phyloP scores from a whole-genome alignment of 2,888 invertebrate species.

The Cheilosia soror region DNA sequence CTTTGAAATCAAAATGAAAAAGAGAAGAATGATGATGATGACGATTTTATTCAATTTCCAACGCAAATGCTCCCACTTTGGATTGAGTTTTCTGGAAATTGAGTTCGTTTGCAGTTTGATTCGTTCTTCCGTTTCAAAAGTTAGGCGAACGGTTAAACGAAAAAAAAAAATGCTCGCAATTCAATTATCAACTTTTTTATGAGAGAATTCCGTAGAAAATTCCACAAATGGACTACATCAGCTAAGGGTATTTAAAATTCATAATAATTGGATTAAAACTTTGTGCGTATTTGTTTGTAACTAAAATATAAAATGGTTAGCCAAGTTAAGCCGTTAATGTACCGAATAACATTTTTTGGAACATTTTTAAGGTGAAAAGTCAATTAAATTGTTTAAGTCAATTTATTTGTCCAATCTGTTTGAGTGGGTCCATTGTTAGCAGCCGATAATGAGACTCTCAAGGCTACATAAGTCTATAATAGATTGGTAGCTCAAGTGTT shows the following conservation, averaged over 20 bases:
- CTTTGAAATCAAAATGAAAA: conserved; percentile 14
- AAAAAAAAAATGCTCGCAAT: conserved; percentile 7
- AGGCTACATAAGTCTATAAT: background rate
- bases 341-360: background rate
- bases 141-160: background rate
- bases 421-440: background rate
- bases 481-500: background rate
- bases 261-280: conserved; percentile 12
- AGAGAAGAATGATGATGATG: conserved; percentile 2
- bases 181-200: conserved; percentile 36
- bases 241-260: conserved; percentile 16
- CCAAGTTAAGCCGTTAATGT: background rate
- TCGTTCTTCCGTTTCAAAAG: conserved; percentile 39
- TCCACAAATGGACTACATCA: background rate
- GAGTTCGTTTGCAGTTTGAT: conserved; percentile 36
- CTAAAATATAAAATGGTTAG: background rate
- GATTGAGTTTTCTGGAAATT: conserved; percentile 37
- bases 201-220: conserved; percentile 11
- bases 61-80: conserved; percentile 10
- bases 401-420: conserved; percentile 13
- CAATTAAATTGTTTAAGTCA: conserved; percentile 6
- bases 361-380: conserved; percentile 9
- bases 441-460: background rate
- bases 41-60: conserved; percentile 42
- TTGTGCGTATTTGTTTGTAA: background rate